phyloP scores from a whole-genome alignment of 2,888 invertebrate genomes.

The Mythimna albipuncta region DNA sequence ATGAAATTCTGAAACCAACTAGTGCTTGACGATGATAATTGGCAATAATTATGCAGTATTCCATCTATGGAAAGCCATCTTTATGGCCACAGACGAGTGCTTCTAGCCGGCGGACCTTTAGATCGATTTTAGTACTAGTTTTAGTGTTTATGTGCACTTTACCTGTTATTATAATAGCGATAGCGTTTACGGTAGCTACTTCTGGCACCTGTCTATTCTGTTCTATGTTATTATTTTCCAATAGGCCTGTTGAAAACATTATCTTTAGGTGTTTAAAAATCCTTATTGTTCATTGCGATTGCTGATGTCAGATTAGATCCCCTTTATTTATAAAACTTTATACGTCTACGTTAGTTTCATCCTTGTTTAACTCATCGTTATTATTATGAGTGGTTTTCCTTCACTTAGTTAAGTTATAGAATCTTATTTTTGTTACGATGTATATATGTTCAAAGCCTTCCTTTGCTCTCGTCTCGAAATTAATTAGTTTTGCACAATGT shows the following conservation, averaged over 20 bases:
- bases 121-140: conserved; percentile 41
- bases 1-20: conserved; percentile 73
- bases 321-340: conserved; percentile 5
- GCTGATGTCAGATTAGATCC: conserved; percentile 33
- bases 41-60: conserved; percentile 74
- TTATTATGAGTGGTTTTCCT: background rate
- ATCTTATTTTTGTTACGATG: conserved; percentile 1
- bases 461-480: conserved; percentile 5
- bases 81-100: conserved; percentile 63
- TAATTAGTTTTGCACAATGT: conserved; percentile 54
- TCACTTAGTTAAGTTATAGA: background rate
- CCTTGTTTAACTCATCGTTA: conserved; percentile 6
- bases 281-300: conserved; percentile 18
- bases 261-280: conserved; percentile 2
- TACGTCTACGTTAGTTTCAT: background rate
- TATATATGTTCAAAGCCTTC: conserved; percentile 9
- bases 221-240: conserved; percentile 41
- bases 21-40: conserved; percentile 75
- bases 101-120: conserved; percentile 42
- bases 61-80: conserved; percentile 75
- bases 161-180: conserved; percentile 37
- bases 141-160: conserved; percentile 34
- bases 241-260: conserved; percentile 14
- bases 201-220: conserved; percentile 45
- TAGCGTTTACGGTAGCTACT: conserved; percentile 17